Percentiles rank a stretch among this genome's conserved stretches.
Evolutionary conservation across 2,888 invertebrate genomes (phyloP).

Genomic region (Aleiodes testaceus): DNA sequence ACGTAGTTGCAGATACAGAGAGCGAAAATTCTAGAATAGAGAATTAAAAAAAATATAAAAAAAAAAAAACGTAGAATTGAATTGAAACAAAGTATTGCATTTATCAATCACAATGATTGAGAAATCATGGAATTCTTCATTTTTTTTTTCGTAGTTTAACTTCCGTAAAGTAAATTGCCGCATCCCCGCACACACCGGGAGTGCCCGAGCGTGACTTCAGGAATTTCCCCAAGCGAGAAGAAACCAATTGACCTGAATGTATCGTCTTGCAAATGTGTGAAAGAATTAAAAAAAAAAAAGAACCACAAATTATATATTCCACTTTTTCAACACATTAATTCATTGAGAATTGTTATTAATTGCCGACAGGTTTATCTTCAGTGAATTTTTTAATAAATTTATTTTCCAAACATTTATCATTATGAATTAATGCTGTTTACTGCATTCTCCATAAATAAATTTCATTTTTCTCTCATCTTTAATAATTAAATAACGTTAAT

Average conservation of each 20-base stretch:
- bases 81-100: neutral
- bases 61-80: neutral
- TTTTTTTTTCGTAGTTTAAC: neutral
- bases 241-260: conserved; percentile 53
- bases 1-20: neutral
- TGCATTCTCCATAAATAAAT: too few species aligned
- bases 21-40: neutral
- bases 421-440: too few species aligned
- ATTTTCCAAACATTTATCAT: too few species aligned
- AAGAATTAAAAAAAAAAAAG: neutral
- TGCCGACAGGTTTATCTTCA: too few species aligned
- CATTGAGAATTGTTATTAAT: too few species aligned
- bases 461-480: neutral
- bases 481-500: neutral
- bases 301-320: too few species aligned
- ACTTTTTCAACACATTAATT: too few species aligned
- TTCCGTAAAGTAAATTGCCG: conserved; percentile 46
- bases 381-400: too few species aligned
- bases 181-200: conserved; percentile 51
- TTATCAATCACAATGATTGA: neutral
- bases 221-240: conserved; percentile 45
- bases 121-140: neutral
- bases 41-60: neutral
- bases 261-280: conserved; percentile 35
- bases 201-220: conserved; percentile 47